These are phyloP conservation scores for Cydia pomonella DNA, from an alignment of 1,140 invertebrate species.

Conservation along the genomic window DNA sequence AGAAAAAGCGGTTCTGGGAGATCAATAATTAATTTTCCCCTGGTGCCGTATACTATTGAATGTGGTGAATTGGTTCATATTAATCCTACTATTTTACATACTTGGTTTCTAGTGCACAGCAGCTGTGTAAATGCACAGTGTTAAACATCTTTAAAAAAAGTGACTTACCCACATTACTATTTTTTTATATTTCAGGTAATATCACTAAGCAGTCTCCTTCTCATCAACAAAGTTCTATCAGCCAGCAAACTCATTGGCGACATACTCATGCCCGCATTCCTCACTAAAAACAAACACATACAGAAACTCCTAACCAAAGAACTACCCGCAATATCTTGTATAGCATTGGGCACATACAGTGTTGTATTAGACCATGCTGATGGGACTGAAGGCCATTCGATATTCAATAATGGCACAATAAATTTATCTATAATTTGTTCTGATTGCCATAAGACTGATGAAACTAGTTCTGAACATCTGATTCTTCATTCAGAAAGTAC, in stretches of 20 bases:
- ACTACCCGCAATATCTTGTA: constrained; percentile 58
- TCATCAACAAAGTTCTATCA: constrained; percentile 56
- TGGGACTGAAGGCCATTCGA: constrained; percentile 44
- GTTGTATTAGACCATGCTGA: constrained; percentile 44
- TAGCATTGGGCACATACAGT: constrained; percentile 54
- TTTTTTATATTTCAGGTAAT: constrained; percentile 58
- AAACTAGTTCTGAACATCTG: not conserved
- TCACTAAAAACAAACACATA: constrained; percentile 53
- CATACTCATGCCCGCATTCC: constrained; percentile 61
- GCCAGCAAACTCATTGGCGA: constrained; percentile 67
- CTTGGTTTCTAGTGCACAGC: no score
- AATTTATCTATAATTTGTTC: constrained; percentile 56
- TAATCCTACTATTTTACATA: no score
- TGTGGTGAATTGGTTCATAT: no score
- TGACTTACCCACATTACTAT: not conserved
- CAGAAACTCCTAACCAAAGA: constrained; percentile 53
- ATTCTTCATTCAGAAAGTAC: constrained; percentile 42
- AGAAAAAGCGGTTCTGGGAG: no score
- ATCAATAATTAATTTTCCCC: no score
- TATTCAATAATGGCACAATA: constrained; percentile 52
- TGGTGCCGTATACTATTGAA: no score
- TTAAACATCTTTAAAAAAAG: no score
- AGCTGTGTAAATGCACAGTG: no score
- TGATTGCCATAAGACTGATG: constrained; percentile 52
- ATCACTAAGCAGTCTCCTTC: constrained; percentile 51